Percentiles rank a stretch among this genome's conserved stretches.
Evolutionary conservation across 2,888 invertebrate species (phyloP).

Genomic region (Cotesia congregata): DNA sequence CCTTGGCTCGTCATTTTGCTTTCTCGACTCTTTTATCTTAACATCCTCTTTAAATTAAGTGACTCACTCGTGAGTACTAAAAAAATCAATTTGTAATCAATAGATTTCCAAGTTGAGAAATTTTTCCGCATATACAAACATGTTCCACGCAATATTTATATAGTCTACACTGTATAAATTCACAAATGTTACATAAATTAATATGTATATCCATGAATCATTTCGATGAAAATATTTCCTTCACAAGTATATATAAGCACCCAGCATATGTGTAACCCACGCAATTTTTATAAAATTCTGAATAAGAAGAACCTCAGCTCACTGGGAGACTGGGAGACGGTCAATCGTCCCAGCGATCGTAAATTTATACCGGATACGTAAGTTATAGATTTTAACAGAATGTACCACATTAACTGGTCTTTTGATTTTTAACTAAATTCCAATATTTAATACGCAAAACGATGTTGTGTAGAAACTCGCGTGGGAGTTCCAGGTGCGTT

Average conservation of each 20-base stretch:
- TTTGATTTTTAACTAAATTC: conserved; percentile 11
- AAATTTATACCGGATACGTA: conserved; percentile 16
- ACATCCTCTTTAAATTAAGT: conserved; percentile 40
- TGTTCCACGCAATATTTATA: no score
- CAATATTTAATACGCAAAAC: neutral
- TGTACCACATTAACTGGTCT: conserved; percentile 13
- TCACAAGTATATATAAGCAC: neutral
- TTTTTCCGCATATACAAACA: no score
- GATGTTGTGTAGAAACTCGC: conserved; percentile 21
- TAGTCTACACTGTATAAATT: neutral
- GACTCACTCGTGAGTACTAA: conserved; percentile 51
- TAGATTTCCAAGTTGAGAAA: no score
- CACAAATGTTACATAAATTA: neutral
- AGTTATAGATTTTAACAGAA: conserved; percentile 34
- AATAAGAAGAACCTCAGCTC: conserved; percentile 21
- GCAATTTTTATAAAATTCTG: neutral
- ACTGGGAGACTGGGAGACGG: neutral
- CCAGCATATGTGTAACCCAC: conserved; percentile 15
- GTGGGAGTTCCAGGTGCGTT: conserved; percentile 40
- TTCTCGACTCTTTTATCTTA: conserved; percentile 39
- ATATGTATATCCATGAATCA: conserved; percentile 13
- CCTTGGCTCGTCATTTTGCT: neutral
- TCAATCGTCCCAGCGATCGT: neutral
- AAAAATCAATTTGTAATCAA: neutral
- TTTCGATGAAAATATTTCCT: conserved; percentile 12